Conservation (phyloP, 2,797 vertebrate species). For the Peromyscus attwateri region DNA sequence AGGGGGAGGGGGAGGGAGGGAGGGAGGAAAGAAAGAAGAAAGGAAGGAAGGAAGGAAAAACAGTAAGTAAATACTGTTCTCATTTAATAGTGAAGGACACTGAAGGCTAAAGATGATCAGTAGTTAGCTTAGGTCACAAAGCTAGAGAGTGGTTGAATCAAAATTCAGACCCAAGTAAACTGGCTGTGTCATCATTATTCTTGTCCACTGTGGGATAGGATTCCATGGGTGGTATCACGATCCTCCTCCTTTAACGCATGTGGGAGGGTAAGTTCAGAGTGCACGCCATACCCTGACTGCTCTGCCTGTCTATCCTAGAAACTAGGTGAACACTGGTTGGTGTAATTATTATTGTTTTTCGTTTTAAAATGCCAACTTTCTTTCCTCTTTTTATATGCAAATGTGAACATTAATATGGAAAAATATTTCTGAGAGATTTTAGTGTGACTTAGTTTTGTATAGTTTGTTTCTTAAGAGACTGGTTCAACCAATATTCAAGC, state of each 20-base stretch:
- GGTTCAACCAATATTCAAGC: constrained; percentile 45
- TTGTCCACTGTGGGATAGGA: neutral
- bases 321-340: neutral
- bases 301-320: neutral
- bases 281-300: no score
- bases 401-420: constrained; percentile 21
- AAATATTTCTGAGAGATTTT: constrained; percentile 13
- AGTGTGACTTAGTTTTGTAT: constrained; percentile 15
- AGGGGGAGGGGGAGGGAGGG: neutral
- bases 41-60: neutral
- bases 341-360: neutral
- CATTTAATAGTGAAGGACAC: neutral
- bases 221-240: neutral
- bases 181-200: neutral
- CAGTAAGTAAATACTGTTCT: neutral
- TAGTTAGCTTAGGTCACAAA: neutral
- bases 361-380: constrained; percentile 49
- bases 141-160: neutral
- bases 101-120: constrained; percentile 12
- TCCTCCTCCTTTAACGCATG: neutral
- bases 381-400: constrained; percentile 31
- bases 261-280: neutral
- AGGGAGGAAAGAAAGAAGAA: no score
- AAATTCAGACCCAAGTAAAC: neutral
- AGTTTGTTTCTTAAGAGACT: constrained; percentile 43